Evolutionary conservation across 2,797 vertebrate species (phyloP).

Genomic region (Bradypodion pumilum): DNA sequence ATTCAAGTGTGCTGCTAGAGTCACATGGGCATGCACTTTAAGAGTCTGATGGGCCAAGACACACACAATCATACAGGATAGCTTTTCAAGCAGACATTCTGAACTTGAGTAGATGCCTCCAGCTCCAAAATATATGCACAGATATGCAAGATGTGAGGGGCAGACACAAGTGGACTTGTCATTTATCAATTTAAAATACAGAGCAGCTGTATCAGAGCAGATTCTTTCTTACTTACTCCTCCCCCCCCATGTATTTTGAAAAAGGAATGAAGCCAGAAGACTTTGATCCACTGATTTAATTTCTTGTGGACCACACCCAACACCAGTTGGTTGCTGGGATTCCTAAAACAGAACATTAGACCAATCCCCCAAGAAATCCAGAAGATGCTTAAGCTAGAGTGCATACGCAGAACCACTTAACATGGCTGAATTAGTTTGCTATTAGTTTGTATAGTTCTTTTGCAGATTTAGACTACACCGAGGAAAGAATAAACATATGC

Average conservation of each 20-base stretch:
- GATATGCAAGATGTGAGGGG: neutral
- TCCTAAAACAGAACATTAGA: neutral
- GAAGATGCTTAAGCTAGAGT: neutral
- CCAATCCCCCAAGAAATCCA: neutral
- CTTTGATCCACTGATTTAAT: neutral
- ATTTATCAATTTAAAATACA: neutral
- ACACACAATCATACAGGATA: neutral
- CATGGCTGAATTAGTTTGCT: neutral
- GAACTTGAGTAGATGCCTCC: no score
- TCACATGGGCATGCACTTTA: neutral
- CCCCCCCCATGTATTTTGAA: neutral
- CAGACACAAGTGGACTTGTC: no score
- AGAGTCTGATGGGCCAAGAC: neutral
- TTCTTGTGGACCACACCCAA: neutral
- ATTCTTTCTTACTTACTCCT: neutral
- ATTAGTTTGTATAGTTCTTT: neutral
- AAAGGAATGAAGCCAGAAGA: neutral
- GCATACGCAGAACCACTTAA: neutral
- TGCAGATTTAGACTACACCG: neutral
- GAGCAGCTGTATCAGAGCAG: neutral
- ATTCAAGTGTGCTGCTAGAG: neutral
- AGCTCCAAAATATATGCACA: neutral
- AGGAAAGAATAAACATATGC: no score
- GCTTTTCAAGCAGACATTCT: neutral
- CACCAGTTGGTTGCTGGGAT: neutral